These are phyloP conservation scores for Drosophila neonasuta DNA, from an alignment of 2,888 invertebrate genomes.

Conservation along the genomic window DNA sequence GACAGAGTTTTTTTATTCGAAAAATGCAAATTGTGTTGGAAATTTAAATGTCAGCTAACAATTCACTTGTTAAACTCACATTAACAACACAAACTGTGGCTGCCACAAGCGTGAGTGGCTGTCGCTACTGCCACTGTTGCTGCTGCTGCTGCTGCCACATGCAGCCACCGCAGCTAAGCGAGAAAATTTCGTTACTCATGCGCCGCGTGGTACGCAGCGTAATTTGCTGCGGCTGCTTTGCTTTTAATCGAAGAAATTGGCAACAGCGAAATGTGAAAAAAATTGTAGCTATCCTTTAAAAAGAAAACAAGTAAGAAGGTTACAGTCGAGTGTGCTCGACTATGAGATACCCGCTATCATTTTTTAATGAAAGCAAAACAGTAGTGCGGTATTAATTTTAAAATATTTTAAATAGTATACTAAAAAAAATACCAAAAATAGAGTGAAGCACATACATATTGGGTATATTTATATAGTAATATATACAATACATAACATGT, in stretches of 20 bases:
- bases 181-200: slow-evolving; percentile 24
- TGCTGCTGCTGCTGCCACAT: slow-evolving; percentile 22
- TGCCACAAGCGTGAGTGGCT: neutral
- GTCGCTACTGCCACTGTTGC: neutral
- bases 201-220: slow-evolving; percentile 23
- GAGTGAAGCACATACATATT: no score
- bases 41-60: slow-evolving; percentile 74
- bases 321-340: no score
- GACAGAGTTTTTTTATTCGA: slow-evolving; percentile 18
- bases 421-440: no score
- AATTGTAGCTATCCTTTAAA: neutral
- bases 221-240: slow-evolving; percentile 32
- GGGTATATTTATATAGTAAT: no score
- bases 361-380: no score
- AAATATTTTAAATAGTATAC: no score
- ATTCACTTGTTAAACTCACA: slow-evolving; percentile 73
- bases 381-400: no score
- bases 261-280: neutral
- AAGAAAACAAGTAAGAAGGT: no score
- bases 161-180: slow-evolving; percentile 23
- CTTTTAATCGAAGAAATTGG: slow-evolving; percentile 15
- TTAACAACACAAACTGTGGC: slow-evolving; percentile 37
- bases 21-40: slow-evolving; percentile 71
- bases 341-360: no score
- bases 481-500: no score